Percentiles rank a stretch among this genome's conserved stretches.
phyloP scores from a whole-genome alignment of 1,140 invertebrate genomes.

The Zelostemma sp. region DNA sequence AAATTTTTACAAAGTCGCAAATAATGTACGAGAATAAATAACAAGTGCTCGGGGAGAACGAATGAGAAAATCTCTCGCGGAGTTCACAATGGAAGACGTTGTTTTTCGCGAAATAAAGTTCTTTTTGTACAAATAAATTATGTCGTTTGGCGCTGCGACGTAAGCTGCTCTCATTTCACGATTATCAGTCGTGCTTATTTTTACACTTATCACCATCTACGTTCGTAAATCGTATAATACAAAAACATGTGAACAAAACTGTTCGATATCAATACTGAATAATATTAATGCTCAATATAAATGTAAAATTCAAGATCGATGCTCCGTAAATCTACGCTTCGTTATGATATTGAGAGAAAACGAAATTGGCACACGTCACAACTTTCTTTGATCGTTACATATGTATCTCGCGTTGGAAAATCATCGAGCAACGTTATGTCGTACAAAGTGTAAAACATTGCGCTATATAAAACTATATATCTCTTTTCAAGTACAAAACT shows the following conservation, averaged over 20 bases:
- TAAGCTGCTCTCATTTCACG: neutral
- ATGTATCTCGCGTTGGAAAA: neutral
- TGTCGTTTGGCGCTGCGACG: neutral
- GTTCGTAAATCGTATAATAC: neutral
- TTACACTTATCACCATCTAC: neutral
- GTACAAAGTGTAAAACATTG: slow-evolving; percentile 11
- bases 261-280: neutral
- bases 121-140: neutral
- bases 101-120: neutral
- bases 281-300: neutral
- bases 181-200: neutral
- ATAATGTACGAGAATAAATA: neutral
- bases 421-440: neutral
- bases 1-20: too few relatives aligned
- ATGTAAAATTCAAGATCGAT: neutral
- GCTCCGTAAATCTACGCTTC: neutral
- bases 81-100: neutral
- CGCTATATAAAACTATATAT: slow-evolving; percentile 14
- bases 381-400: too few relatives aligned
- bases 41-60: neutral
- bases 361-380: neutral
- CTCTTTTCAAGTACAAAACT: slow-evolving; percentile 13
- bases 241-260: neutral
- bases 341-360: neutral
- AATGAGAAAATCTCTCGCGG: too few relatives aligned